These are phyloP conservation scores for Falcaria lacertinaria DNA, from an alignment of 2,888 invertebrate genomes.

Conservation along the genomic window DNA sequence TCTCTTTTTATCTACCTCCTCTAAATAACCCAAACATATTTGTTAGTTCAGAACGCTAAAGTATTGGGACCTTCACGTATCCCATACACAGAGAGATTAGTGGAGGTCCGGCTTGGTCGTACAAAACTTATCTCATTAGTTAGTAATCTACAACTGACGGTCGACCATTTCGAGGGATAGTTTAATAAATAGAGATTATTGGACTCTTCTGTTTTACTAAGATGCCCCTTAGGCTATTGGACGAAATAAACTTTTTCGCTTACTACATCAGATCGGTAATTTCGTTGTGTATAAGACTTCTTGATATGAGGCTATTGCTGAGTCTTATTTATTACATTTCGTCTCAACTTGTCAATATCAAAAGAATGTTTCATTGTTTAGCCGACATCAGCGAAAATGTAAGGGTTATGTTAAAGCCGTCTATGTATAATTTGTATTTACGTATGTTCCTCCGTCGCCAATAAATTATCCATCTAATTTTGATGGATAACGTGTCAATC, in stretches of 20 bases:
- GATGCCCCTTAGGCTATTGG: slow-evolving; percentile 3
- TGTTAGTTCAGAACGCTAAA: neutral
- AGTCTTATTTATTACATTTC: neutral
- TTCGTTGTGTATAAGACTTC: slow-evolving; percentile 12
- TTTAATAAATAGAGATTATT: slow-evolving; percentile 64
- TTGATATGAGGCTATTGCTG: neutral
- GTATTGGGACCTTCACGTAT: slow-evolving; percentile 3
- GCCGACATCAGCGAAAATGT: too few species aligned
- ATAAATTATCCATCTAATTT: too few species aligned
- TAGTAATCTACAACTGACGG: slow-evolving; percentile 50
- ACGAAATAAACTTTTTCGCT: slow-evolving; percentile 28
- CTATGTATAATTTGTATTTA: too few species aligned
- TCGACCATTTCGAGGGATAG: slow-evolving; percentile 28
- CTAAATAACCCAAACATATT: neutral
- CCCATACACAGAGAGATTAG: slow-evolving; percentile 33
- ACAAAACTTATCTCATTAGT: slow-evolving; percentile 71
- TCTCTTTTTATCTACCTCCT: neutral
- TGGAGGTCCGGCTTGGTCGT: slow-evolving; percentile 41
- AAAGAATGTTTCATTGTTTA: too few species aligned
- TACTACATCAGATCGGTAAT: slow-evolving; percentile 16
- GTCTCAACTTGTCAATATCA: too few species aligned
- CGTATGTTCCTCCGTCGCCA: too few species aligned
- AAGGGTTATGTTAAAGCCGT: too few species aligned
- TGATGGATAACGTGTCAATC: too few species aligned
- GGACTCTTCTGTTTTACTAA: slow-evolving; percentile 42